Conservation (phyloP, 2,888 invertebrate genomes). For the Anaspis maculata region DNA sequence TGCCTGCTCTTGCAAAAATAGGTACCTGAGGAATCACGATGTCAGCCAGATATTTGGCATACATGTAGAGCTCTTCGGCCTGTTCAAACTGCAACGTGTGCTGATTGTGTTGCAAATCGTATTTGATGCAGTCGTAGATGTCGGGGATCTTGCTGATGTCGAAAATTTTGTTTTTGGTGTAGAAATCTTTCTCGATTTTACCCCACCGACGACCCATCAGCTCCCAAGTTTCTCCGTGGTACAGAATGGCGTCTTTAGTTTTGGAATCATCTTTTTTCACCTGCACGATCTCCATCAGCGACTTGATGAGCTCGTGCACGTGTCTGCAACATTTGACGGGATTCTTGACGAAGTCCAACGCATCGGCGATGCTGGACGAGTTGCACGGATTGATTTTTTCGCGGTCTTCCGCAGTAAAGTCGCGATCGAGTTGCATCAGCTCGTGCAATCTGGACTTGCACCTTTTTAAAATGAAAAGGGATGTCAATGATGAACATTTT, state of each 20-base stretch:
- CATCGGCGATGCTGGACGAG: constrained; percentile 84
- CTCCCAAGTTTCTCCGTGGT: constrained; percentile 99
- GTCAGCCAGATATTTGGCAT: constrained; percentile 95
- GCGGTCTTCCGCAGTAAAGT: constrained; percentile 77
- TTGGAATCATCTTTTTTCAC: constrained; percentile 81
- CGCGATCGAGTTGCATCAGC: constrained; percentile 82
- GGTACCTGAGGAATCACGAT: constrained; percentile 94
- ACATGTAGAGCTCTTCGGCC: constrained; percentile 88
- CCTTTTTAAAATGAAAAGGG: too few species aligned
- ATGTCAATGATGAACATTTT: not conserved
- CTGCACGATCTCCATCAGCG: constrained; percentile 76
- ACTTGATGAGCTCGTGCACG: constrained; percentile 80
- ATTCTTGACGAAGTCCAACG: constrained; percentile 92
- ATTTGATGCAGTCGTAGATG: constrained; percentile 99
- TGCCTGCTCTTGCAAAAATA: constrained; percentile 7
- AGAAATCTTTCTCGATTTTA: constrained; percentile 97
- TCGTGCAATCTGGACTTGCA: constrained; percentile 93
- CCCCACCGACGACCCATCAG: constrained; percentile 96
- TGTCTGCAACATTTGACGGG: constrained; percentile 89
- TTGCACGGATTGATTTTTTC: constrained; percentile 85
- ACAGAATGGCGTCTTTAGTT: constrained; percentile 87
- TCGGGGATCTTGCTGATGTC: constrained; percentile 99
- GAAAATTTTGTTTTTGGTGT: constrained; percentile 82
- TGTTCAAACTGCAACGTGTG: constrained; percentile 88
- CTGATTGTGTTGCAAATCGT: constrained; percentile 96